A percentile compares a stretch with the other conserved stretches of the same genome.
phyloP scores from a whole-genome alignment of 2,888 invertebrate genomes.

The Drosophila incognita region DNA sequence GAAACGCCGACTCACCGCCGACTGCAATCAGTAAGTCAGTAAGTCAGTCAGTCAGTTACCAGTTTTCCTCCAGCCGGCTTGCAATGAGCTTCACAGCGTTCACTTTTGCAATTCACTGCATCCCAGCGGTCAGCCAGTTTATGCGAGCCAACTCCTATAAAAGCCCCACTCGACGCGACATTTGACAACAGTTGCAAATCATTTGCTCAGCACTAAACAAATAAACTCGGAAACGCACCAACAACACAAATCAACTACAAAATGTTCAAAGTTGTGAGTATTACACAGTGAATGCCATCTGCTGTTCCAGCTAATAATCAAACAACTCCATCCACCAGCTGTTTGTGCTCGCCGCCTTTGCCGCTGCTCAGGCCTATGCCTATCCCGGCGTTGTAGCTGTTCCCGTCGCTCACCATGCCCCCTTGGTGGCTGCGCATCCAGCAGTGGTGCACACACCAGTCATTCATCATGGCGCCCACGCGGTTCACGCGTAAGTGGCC shows the following conservation, averaged over 20 bases:
- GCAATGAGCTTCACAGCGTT: constrained; percentile 71
- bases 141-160: constrained; percentile 61
- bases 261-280: constrained; percentile 85
- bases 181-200: constrained; percentile 78
- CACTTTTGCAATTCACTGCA: constrained; percentile 61
- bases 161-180: constrained; percentile 57
- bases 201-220: constrained; percentile 57
- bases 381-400: constrained; percentile 83
- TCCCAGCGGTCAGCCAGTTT: constrained; percentile 45
- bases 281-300: neutral
- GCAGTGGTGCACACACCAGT: constrained; percentile 73
- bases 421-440: constrained; percentile 59
- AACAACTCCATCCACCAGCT: constrained; percentile 73
- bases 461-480: constrained; percentile 81
- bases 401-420: constrained; percentile 78
- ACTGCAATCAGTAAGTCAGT: neutral
- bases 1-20: constrained; percentile 24
- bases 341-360: constrained; percentile 80
- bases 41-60: constrained; percentile 51
- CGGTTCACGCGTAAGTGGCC: constrained; percentile 80
- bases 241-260: constrained; percentile 54
- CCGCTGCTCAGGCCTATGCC: constrained; percentile 75
- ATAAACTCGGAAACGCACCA: constrained; percentile 22
- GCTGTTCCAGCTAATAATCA: constrained; percentile 32
- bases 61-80: constrained; percentile 55